Percentiles rank a stretch among this genome's conserved stretches.
These are phyloP conservation scores for Holacanthus passer DNA, from an alignment of 2,113 vertebrate species.

Conservation along the genomic window DNA sequence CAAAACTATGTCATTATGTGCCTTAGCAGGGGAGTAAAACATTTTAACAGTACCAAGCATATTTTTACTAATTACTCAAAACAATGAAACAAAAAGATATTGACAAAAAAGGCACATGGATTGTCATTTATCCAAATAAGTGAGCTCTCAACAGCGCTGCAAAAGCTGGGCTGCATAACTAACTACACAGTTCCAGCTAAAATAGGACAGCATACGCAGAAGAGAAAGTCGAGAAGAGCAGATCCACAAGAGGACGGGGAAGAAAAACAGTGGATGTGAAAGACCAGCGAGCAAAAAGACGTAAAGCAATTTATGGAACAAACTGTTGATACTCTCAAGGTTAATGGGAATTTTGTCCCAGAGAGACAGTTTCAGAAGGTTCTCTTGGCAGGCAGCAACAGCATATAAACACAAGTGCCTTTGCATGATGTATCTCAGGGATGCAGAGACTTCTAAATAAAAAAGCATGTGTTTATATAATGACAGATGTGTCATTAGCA, in stretches of 20 bases:
- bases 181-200: slow-evolving; percentile 18
- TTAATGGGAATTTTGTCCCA: slow-evolving; percentile 18
- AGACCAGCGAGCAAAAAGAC: not conserved
- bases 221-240: slow-evolving; percentile 17
- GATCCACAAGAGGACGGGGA: not conserved
- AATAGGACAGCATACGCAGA: slow-evolving; percentile 28
- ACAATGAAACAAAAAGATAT: not conserved
- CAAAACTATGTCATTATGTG: not conserved
- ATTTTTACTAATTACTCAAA: not conserved
- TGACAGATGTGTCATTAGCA: not conserved
- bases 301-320: slow-evolving; percentile 16
- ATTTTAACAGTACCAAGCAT: not conserved
- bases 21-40: not conserved
- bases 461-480: not conserved
- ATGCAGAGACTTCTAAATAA: not conserved
- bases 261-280: not conserved
- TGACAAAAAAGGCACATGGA: not conserved
- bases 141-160: slow-evolving; percentile 14
- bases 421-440: not conserved
- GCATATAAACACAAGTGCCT: slow-evolving; percentile 4
- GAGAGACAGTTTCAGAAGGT: slow-evolving; percentile 9
- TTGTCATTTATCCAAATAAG: not conserved
- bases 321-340: slow-evolving; percentile 28
- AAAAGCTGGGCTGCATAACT: slow-evolving; percentile 11
- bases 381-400: slow-evolving; percentile 21